A percentile compares a stretch with the other conserved stretches of the same genome.
Evolutionary conservation across 2,888 invertebrate genomes (phyloP).

Genomic region (Caenorhabditis sinica): DNA sequence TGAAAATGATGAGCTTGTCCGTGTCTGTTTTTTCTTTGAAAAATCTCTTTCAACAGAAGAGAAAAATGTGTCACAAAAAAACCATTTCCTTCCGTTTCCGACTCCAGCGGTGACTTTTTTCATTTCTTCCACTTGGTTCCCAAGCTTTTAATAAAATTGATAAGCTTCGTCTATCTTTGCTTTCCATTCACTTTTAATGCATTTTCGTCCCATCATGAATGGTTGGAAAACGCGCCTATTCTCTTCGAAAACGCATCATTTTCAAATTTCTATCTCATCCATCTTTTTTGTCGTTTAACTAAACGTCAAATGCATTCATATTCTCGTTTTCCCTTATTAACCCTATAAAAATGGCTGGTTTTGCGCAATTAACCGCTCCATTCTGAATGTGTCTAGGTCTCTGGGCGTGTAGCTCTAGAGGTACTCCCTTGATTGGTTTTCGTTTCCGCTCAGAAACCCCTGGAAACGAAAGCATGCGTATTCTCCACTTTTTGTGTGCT

Average conservation of each 20-base stretch:
- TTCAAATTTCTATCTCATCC: not conserved
- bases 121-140: not conserved
- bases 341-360: not conserved
- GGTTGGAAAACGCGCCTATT: not conserved
- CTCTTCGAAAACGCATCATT: not conserved
- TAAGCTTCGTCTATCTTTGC: not conserved
- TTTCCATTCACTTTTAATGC: not conserved
- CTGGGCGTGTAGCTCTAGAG: not conserved
- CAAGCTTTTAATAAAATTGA: not conserved
- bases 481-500: not conserved
- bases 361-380: conserved; percentile 40
- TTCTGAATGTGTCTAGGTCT: not conserved
- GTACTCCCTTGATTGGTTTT: conserved; percentile 9
- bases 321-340: too few relatives aligned
- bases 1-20: too few relatives aligned
- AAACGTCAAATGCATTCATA: conserved; percentile 30
- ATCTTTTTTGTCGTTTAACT: not conserved
- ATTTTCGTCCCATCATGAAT: not conserved
- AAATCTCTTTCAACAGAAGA: too few relatives aligned
- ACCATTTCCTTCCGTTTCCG: not conserved
- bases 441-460: conserved; percentile 5
- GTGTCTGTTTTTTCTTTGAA: too few relatives aligned
- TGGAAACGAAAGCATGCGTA: conserved; percentile 26
- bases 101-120: not conserved
- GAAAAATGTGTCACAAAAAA: too few relatives aligned